A percentile compares a stretch with the other conserved stretches of the same genome.
Conservation (phyloP, 2,888 invertebrate genomes). For the Macropis europaea region DNA sequence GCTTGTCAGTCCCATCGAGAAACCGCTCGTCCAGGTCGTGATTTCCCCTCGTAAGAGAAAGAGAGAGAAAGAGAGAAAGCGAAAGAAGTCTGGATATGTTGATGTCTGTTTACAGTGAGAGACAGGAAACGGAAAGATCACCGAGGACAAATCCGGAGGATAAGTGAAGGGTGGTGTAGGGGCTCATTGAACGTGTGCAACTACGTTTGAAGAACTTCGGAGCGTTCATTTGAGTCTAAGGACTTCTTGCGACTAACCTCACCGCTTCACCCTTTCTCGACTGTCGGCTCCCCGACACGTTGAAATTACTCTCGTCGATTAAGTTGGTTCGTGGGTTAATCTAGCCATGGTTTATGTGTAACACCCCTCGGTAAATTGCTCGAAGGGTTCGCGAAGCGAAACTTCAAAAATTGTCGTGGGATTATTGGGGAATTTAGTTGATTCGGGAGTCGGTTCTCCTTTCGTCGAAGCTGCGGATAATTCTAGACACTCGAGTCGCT, state of each 20-base stretch:
- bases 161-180: slow-evolving; percentile 77
- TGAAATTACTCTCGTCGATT: slow-evolving; percentile 6
- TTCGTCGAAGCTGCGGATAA: background rate
- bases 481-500: background rate
- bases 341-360: no score
- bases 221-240: slow-evolving; percentile 22
- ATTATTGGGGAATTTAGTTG: background rate
- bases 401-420: background rate
- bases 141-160: slow-evolving; percentile 73
- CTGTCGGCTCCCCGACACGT: background rate
- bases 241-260: slow-evolving; percentile 13
- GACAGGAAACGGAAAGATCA: slow-evolving; percentile 76
- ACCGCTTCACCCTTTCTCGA: slow-evolving; percentile 7
- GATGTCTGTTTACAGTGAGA: slow-evolving; percentile 73
- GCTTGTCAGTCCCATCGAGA: no score
- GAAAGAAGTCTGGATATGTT: slow-evolving; percentile 5
- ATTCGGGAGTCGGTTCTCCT: background rate
- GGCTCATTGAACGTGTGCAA: slow-evolving; percentile 72
- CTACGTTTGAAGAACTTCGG: slow-evolving; percentile 23
- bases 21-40: no score
- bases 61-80: background rate
- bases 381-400: background rate
- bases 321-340: background rate
- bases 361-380: background rate
- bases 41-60: no score